A percentile compares a stretch with the other conserved stretches of the same genome.
These are phyloP conservation scores for Apamea epomidion DNA, from an alignment of 2,888 invertebrate genomes.

Conservation along the genomic window DNA sequence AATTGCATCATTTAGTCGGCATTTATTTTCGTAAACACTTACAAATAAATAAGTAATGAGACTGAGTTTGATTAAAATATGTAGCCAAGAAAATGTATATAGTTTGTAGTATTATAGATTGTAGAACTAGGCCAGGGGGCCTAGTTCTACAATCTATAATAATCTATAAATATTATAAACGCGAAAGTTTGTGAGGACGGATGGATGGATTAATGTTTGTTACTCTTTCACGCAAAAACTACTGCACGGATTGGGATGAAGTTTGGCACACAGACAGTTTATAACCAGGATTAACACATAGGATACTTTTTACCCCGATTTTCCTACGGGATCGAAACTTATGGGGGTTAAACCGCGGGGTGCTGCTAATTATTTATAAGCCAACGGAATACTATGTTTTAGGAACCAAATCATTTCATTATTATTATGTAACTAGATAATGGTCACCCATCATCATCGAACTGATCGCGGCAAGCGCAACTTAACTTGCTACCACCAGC, in stretches of 20 bases:
- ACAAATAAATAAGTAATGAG: not conserved
- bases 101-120: no score
- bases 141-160: not conserved
- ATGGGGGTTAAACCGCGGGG: no score
- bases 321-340: no score
- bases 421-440: not conserved
- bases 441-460: not conserved
- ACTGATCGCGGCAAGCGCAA: not conserved
- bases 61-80: not conserved
- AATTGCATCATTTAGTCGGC: conserved; percentile 5
- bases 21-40: not conserved
- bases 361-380: not conserved
- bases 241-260: no score
- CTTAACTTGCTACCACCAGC: not conserved
- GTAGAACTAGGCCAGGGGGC: no score
- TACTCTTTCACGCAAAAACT: no score
- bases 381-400: not conserved
- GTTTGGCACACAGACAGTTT: no score
- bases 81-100: not conserved
- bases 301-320: no score
- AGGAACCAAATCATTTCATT: not conserved
- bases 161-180: no score
- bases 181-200: no score
- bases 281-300: no score
- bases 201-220: no score